Conservation (phyloP, 1,140 invertebrate genomes). For the Zaprionus vittiger region DNA sequence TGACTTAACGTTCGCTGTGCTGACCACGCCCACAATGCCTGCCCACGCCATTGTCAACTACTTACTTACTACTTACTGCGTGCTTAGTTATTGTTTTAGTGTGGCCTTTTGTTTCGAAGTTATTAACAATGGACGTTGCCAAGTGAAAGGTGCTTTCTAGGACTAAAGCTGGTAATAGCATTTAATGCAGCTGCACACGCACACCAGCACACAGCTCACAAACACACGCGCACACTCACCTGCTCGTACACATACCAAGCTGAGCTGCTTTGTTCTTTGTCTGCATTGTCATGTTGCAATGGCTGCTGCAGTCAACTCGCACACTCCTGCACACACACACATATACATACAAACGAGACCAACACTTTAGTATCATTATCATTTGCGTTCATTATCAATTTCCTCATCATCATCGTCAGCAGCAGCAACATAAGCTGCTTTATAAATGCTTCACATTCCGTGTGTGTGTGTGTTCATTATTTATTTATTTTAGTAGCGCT, state of each 20-base stretch:
- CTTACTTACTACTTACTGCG: constrained; percentile 80
- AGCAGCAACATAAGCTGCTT: constrained; percentile 61
- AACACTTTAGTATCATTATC: constrained; percentile 41
- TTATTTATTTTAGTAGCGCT: constrained; percentile 71
- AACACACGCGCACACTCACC: constrained; percentile 21
- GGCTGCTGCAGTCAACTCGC: constrained; percentile 21
- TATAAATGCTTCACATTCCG: constrained; percentile 65
- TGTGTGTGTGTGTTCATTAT: constrained; percentile 65
- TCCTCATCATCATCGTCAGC: constrained; percentile 17
- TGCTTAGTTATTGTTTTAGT: constrained; percentile 83
- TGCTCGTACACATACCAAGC: constrained; percentile 23
- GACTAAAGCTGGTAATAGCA: constrained; percentile 62
- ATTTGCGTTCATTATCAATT: background rate
- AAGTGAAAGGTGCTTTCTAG: constrained; percentile 60
- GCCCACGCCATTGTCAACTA: constrained; percentile 68
- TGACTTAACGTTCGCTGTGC: background rate
- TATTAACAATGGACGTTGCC: constrained; percentile 76
- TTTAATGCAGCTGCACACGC: constrained; percentile 75
- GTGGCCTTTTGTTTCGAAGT: constrained; percentile 75
- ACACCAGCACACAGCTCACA: constrained; percentile 47
- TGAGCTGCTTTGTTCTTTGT: constrained; percentile 66
- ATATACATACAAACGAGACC: constrained; percentile 9
- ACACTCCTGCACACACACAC: constrained; percentile 16
- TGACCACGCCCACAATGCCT: background rate
- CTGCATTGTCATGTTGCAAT: constrained; percentile 54